A percentile compares a stretch with the other conserved stretches of the same genome.
phyloP scores from a whole-genome alignment of 2,888 invertebrate genomes.

The Gastrophysa polygoni region DNA sequence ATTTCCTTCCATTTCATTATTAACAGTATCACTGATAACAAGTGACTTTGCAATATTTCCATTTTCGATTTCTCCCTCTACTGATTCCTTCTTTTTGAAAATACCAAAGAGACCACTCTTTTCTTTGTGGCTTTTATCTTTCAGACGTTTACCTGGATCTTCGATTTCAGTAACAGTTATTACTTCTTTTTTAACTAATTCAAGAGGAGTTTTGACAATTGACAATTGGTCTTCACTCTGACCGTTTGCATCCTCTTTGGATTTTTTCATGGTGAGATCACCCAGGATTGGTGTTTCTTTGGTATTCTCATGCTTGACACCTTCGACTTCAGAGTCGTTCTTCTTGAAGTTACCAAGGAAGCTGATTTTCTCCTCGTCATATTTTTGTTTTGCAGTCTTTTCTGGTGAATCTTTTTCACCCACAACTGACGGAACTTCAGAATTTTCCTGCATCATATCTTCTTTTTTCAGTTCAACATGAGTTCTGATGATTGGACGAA shows the following conservation, averaged over 20 bases:
- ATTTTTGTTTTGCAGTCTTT: constrained; percentile 14
- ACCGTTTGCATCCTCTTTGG: constrained; percentile 34
- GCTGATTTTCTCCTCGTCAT: constrained; percentile 18
- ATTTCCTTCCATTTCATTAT: constrained; percentile 13
- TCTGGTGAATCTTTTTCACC: neutral
- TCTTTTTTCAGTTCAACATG: constrained; percentile 15
- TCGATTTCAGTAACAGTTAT: no score
- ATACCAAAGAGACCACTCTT: constrained; percentile 34
- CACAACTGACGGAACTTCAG: neutral
- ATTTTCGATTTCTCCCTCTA: constrained; percentile 9
- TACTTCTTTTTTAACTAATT: no score
- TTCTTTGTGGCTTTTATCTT: constrained; percentile 22
- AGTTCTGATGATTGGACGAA: neutral
- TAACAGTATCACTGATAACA: constrained; percentile 5
- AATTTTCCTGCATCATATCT: neutral
- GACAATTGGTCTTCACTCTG: no score
- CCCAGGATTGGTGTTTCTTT: neutral
- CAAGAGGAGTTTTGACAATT: no score
- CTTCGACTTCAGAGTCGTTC: constrained; percentile 21
- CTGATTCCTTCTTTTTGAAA: constrained; percentile 15
- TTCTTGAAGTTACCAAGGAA: constrained; percentile 29
- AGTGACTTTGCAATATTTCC: neutral
- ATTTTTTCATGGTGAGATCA: constrained; percentile 25
- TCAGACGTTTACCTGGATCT: neutral
- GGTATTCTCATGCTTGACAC: neutral